These are phyloP conservation scores for Enteromius thamalakanensis DNA, from an alignment of 2,797 vertebrate species.

Conservation along the genomic window DNA sequence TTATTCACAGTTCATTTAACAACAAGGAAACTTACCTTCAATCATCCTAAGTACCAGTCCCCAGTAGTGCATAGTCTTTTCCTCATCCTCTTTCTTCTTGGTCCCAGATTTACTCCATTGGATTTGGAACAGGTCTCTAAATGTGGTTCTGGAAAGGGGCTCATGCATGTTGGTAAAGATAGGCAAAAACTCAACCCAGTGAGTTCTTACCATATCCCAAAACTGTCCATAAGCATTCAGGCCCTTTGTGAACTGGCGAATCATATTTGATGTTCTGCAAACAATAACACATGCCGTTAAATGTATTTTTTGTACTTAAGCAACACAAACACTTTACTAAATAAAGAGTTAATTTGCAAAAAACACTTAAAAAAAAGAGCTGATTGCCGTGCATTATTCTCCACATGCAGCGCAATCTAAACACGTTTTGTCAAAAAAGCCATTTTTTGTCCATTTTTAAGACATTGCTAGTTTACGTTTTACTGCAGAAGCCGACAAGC, in stretches of 20 bases:
- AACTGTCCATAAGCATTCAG: constrained; percentile 73
- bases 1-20: constrained; percentile 11
- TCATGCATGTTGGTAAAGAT: constrained; percentile 65
- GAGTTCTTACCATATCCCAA: constrained; percentile 67
- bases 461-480: too few relatives aligned
- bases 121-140: constrained; percentile 66
- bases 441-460: too few relatives aligned
- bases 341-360: too few relatives aligned
- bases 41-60: constrained; percentile 65
- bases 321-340: too few relatives aligned
- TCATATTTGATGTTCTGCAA: constrained; percentile 71
- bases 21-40: constrained; percentile 60
- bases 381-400: too few relatives aligned
- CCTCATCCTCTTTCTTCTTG: constrained; percentile 64
- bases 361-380: too few relatives aligned
- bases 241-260: constrained; percentile 72
- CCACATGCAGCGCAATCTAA: too few relatives aligned
- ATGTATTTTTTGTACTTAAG: too few relatives aligned
- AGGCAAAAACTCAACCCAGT: constrained; percentile 68
- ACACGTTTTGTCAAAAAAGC: too few relatives aligned
- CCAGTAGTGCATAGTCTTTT: constrained; percentile 65
- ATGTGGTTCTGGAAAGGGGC: constrained; percentile 58
- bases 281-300: background rate
- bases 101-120: constrained; percentile 62
- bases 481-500: too few relatives aligned